Percentiles rank a stretch among this genome's conserved stretches.
Evolutionary conservation across 1,140 invertebrate species (phyloP).

Genomic region (Oncopodura yosiiana): DNA sequence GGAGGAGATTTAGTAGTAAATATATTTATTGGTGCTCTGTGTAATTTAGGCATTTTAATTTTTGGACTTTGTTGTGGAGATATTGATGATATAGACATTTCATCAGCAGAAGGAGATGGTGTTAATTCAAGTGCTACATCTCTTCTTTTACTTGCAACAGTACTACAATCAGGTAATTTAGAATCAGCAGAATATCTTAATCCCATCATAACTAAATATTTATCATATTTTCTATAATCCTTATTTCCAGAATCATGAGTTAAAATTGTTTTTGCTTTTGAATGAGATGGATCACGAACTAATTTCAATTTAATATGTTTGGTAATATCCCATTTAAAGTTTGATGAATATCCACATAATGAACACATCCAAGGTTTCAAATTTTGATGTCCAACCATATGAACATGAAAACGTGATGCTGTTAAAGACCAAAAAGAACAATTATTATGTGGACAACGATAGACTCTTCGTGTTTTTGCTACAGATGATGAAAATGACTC

Average conservation of each 20-base stretch:
- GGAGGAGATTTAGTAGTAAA: constrained; percentile 3
- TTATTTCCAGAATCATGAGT: constrained; percentile 80
- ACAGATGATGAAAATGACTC: neutral
- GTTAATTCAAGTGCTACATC: constrained; percentile 6
- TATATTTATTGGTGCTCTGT: constrained; percentile 16
- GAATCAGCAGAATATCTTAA: constrained; percentile 40
- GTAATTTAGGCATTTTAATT: constrained; percentile 19
- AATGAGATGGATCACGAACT: constrained; percentile 66
- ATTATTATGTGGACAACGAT: constrained; percentile 67
- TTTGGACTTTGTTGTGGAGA: constrained; percentile 10
- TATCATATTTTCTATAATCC: constrained; percentile 87
- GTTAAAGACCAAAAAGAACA: constrained; percentile 79
- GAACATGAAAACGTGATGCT: constrained; percentile 83
- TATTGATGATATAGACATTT: constrained; percentile 5
- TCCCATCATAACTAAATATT: constrained; percentile 65
- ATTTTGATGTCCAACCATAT: constrained; percentile 79
- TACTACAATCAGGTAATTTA: constrained; percentile 27
- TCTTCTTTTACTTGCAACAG: constrained; percentile 21
- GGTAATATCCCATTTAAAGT: constrained; percentile 92
- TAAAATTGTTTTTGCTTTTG: constrained; percentile 65
- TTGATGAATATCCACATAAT: constrained; percentile 79
- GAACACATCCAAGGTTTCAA: constrained; percentile 92
- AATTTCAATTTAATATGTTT: constrained; percentile 88
- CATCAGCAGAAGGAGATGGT: neutral
- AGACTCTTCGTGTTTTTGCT: constrained; percentile 53